Base-by-base conservation (phyloP, 2,113 vertebrate genomes). In the Monopterus albus region DNA sequence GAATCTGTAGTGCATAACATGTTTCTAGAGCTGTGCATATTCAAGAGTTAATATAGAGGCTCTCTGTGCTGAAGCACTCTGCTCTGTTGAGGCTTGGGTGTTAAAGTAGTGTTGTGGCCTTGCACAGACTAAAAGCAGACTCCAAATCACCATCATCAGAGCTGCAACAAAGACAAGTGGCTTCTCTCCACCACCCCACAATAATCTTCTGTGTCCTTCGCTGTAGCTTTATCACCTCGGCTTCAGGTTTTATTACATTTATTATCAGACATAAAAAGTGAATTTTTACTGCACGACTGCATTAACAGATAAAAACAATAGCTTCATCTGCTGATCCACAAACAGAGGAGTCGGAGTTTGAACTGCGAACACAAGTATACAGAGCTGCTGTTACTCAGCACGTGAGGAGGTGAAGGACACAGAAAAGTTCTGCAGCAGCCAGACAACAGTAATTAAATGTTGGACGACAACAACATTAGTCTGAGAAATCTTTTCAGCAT, bases 361-460 rank as follows among this genome's bases (percentile, higher is more conserved):
- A 33, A 11, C 18, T 1, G 0, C 17, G 18, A 5, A 5, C 15
- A 18, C 28, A 4, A 23, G 15, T n/a, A 38, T 2, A 21, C 38
- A 11, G 4, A 12, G 57, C 38, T 12, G 57, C 21, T 51, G 36
- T 71, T 36, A 45, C 57, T 36, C 56, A 2, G 38, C 38, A 3
- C 51, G 56, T 7, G 67, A 51, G 25, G 33, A n/a, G 33, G 7
- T 3, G 33, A 55, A 40, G 23, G 42, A 2, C 3, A 1, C 31
- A 2, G 40, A 6, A 31, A 10, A 28, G 35, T 39, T 17, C 5
- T 6, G 42, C 43, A 17, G 51, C 10, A 29, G 45, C 26, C 11
- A 46, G 56, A 71, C 38, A 26, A 17, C 28, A 1, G 46, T 33
- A 43, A 60, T 71, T 60, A 42, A 60, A 69, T 51, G 67, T 70